These are phyloP conservation scores for Trimorus sp. DNA, from an alignment of 2,888 invertebrate species.

Conservation along the genomic window DNA sequence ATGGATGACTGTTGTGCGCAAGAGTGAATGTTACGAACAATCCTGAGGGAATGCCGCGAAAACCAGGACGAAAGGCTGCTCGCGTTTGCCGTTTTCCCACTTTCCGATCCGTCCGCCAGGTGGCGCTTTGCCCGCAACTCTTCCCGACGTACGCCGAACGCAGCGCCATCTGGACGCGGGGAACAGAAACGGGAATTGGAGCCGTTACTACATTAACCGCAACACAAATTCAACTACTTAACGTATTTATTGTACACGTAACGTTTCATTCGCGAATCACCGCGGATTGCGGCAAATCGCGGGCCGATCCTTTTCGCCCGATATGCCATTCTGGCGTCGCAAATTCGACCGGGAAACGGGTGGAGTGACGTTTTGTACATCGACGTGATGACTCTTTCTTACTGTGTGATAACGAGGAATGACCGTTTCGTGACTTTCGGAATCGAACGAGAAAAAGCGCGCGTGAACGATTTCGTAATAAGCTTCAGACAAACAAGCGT, in stretches of 20 bases:
- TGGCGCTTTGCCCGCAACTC: no score
- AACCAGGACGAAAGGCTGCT: no score
- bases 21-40: slow-evolving; percentile 31
- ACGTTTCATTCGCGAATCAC: no score
- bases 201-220: no score
- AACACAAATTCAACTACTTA: no score
- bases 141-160: no score
- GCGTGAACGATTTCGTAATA: slow-evolving; percentile 50
- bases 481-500: slow-evolving; percentile 51
- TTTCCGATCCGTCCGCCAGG: slow-evolving; percentile 22
- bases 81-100: slow-evolving; percentile 26
- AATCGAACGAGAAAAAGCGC: slow-evolving; percentile 20
- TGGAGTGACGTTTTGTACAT: slow-evolving; percentile 24
- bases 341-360: background rate
- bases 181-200: no score
- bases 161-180: no score
- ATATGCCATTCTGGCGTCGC: no score
- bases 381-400: slow-evolving; percentile 56
- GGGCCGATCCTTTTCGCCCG: no score
- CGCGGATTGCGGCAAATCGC: no score
- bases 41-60: background rate
- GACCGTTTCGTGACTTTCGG: slow-evolving; percentile 33
- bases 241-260: no score
- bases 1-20: slow-evolving; percentile 37
- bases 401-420: slow-evolving; percentile 49